phyloP scores from a whole-genome alignment of 2,888 invertebrate genomes.

The Endotricha flammealis region DNA sequence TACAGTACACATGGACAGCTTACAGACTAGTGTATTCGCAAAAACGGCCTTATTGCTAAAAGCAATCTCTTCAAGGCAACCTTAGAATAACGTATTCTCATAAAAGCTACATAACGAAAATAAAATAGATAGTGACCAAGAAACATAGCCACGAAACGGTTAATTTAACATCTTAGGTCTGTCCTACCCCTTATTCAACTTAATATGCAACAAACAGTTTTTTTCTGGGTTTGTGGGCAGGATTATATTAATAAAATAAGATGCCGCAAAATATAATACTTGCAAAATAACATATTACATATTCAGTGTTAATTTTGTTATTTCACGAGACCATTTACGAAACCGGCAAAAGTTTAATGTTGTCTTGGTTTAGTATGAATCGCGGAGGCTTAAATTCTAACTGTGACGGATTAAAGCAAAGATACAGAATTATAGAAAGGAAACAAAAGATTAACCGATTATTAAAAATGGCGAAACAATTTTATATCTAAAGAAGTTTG shows the following conservation, averaged over 20 bases:
- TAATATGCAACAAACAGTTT: not conserved
- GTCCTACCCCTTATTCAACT: no score
- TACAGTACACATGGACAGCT: no score
- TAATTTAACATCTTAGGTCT: no score
- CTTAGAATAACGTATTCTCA: no score
- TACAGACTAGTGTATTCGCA: no score
- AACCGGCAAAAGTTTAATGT: not conserved
- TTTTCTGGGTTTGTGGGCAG: not conserved
- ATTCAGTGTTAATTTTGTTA: constrained; percentile 18
- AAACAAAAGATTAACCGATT: not conserved
- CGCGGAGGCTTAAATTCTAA: not conserved
- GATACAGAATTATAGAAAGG: not conserved
- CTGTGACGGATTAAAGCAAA: not conserved
- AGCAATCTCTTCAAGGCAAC: no score
- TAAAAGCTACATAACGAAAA: no score
- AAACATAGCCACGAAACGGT: no score
- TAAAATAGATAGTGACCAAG: no score
- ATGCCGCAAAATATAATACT: no score
- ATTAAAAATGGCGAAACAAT: not conserved
- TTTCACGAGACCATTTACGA: constrained; percentile 1
- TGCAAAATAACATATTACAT: constrained; percentile 12
- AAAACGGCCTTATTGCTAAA: no score
- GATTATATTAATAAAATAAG: constrained; percentile 4
- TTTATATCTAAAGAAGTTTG: constrained; percentile 1
- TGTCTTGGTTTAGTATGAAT: not conserved